A percentile compares a stretch with the other conserved stretches of the same genome.
These are phyloP conservation scores for Andrena dorsata DNA, from an alignment of 2,888 invertebrate species.

Conservation along the genomic window DNA sequence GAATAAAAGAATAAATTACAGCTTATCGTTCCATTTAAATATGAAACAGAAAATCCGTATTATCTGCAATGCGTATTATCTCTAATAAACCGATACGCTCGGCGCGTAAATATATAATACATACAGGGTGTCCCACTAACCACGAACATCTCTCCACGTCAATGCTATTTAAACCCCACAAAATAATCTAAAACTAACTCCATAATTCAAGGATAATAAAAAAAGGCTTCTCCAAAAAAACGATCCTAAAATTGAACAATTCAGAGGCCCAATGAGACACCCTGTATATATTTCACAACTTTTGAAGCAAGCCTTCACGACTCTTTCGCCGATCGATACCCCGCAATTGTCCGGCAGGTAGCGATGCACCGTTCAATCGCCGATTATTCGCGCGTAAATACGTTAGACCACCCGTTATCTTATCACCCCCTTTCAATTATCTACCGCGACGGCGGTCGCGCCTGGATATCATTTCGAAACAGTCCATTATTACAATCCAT, in stretches of 20 bases:
- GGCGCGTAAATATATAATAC: constrained; percentile 40
- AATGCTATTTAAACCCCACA: too few species aligned
- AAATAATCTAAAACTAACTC: too few species aligned
- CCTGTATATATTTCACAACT: too few species aligned
- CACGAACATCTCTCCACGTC: too few species aligned
- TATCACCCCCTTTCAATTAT: constrained; percentile 34
- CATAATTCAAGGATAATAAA: too few species aligned
- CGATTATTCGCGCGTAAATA: constrained; percentile 34
- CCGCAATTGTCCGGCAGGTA: neutral
- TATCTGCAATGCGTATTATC: constrained; percentile 50
- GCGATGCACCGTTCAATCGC: neutral
- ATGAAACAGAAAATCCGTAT: constrained; percentile 55
- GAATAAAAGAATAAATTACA: constrained; percentile 58
- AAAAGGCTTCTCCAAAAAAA: too few species aligned
- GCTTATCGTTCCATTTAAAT: constrained; percentile 53
- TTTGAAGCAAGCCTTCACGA: too few species aligned
- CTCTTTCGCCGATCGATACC: neutral
- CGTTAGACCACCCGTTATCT: constrained; percentile 16
- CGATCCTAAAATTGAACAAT: too few species aligned
- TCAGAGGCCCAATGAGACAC: too few species aligned
- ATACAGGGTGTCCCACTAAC: too few species aligned
- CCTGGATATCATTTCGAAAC: constrained; percentile 1
- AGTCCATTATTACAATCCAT: constrained; percentile 1
- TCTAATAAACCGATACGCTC: constrained; percentile 46
- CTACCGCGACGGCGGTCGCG: constrained; percentile 2